Evolutionary conservation across 2,888 invertebrate genomes (phyloP).

Genomic region (Xanthorhoe designata): DNA sequence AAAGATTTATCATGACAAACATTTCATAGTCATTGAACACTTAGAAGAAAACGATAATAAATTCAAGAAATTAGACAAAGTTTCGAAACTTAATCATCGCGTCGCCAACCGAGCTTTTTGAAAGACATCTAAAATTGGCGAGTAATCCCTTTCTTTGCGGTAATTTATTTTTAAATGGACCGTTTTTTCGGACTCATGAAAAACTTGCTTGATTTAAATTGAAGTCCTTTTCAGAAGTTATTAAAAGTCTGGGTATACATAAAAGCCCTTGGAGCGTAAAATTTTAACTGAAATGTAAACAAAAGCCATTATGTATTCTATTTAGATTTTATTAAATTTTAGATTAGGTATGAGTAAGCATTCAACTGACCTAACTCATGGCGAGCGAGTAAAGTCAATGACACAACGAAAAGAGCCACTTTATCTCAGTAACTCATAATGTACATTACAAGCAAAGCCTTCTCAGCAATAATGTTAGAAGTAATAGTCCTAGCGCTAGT

Average conservation of each 20-base stretch:
- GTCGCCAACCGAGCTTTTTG: slow-evolving; percentile 54
- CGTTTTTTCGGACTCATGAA: slow-evolving; percentile 49
- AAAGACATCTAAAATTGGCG: slow-evolving; percentile 60
- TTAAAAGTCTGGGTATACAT: slow-evolving; percentile 21
- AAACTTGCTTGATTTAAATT: slow-evolving; percentile 54
- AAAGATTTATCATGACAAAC: slow-evolving; percentile 40
- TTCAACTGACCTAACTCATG: neutral
- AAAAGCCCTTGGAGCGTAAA: slow-evolving; percentile 2
- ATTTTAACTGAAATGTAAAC: slow-evolving; percentile 13
- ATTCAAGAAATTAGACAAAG: slow-evolving; percentile 59
- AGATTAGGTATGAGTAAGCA: neutral
- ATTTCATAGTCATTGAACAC: slow-evolving; percentile 50
- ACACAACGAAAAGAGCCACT: slow-evolving; percentile 2
- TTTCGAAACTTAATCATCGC: slow-evolving; percentile 59
- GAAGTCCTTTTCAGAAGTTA: slow-evolving; percentile 40
- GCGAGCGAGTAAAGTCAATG: neutral
- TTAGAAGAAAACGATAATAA: slow-evolving; percentile 53
- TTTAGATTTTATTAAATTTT: neutral
- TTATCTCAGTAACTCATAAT: slow-evolving; percentile 17
- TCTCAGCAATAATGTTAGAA: slow-evolving; percentile 22
- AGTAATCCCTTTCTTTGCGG: slow-evolving; percentile 60
- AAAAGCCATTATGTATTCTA: neutral
- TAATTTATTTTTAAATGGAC: slow-evolving; percentile 59
- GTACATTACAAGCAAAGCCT: slow-evolving; percentile 19
- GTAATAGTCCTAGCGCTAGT: slow-evolving; percentile 19